Evolutionary conservation across 1,140 invertebrate species (phyloP), one percentile per base, ranked within the genome.

Genomic region (Portunus trituberculatus): DNA sequence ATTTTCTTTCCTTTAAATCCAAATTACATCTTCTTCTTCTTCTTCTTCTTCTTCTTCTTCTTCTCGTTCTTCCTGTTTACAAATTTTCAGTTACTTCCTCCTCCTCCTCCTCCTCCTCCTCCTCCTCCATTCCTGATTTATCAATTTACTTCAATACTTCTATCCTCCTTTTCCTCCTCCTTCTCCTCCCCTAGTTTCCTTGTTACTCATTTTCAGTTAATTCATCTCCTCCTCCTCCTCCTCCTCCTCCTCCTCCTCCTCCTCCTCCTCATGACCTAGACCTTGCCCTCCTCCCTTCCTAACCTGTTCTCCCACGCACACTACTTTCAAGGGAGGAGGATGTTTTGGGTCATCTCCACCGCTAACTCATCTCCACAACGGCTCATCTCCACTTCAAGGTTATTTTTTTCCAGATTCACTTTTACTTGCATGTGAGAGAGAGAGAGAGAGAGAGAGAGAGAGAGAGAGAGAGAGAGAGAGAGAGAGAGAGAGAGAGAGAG

Each of bases 401-500:
- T 25, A 8, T 39, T 39, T 39, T 39, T n/a, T n/a, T 8, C n/a
- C n/a, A 76, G n/a, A n/a, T 76, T n/a, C 16, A 76, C 67, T 76
- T 76, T 76, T 76, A n/a, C 25, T 76, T 76, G 67, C 6, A 20
- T n/a, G 67, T n/a, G 20, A 76, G 67, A 76, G 67, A 76, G 67
- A 76, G 67, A 76, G 67, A 76, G 67, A 76, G 67, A 76, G 67
- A 76, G 67, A 76, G 67, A 76, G 67, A 76, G 67, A 76, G 67
- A 76, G 67, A 76, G 67, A 76, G 67, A 76, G 67, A 76, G 67
- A 76, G 67, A 76, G 67, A 76, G 67, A 76, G 67, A 76, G 67
- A 76, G 67, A 76, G 67, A 76, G 67, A 76, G 67, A 76, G 67
- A 76, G 67, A 76, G 67, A 76, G 67, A 76, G 67, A 59, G 16